Evolutionary conservation across 2,113 vertebrate genomes (phyloP).

Genomic region (Sinocyclocheilus anophthalmus): DNA sequence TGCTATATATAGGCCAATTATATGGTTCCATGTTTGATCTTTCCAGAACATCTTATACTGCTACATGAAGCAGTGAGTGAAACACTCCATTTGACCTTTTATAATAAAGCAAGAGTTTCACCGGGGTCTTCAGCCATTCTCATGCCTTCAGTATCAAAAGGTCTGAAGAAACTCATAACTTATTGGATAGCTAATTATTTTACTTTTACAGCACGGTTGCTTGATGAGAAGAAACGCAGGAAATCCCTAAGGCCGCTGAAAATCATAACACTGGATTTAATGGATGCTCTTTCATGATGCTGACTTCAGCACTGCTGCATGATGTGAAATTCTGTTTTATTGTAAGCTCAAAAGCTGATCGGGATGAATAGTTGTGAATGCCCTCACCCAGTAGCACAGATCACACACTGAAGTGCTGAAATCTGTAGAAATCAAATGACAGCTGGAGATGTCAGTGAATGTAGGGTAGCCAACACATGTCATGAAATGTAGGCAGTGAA

Average conservation of each 20-base stretch:
- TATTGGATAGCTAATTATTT: slow-evolving; percentile 61
- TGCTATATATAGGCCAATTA: slow-evolving; percentile 15
- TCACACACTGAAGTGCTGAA: slow-evolving; percentile 24
- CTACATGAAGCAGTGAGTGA: not conserved
- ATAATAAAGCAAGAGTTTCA: not conserved
- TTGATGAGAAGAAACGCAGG: slow-evolving; percentile 23
- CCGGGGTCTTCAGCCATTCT: not conserved
- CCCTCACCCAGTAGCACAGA: not conserved
- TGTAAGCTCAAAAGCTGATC: slow-evolving; percentile 26
- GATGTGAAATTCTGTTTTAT: slow-evolving; percentile 58
- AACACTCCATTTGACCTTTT: slow-evolving; percentile 23
- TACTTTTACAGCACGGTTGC: slow-evolving; percentile 51
- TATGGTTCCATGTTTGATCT: slow-evolving; percentile 6
- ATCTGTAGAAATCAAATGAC: not conserved
- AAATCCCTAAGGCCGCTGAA: slow-evolving; percentile 63
- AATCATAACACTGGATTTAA: slow-evolving; percentile 55
- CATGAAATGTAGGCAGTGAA: not conserved
- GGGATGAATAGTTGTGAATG: slow-evolving; percentile 12
- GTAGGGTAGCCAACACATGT: not conserved
- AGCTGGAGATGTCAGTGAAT: slow-evolving; percentile 14
- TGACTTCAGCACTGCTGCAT: slow-evolving; percentile 19
- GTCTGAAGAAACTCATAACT: slow-evolving; percentile 57
- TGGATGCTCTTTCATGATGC: slow-evolving; percentile 58
- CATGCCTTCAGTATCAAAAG: slow-evolving; percentile 46
- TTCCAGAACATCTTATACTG: slow-evolving; percentile 23